Evolutionary conservation across 1,140 invertebrate species (phyloP), one percentile per base, ranked within the genome.

Genomic region (Wasmannia auropunctata): DNA sequence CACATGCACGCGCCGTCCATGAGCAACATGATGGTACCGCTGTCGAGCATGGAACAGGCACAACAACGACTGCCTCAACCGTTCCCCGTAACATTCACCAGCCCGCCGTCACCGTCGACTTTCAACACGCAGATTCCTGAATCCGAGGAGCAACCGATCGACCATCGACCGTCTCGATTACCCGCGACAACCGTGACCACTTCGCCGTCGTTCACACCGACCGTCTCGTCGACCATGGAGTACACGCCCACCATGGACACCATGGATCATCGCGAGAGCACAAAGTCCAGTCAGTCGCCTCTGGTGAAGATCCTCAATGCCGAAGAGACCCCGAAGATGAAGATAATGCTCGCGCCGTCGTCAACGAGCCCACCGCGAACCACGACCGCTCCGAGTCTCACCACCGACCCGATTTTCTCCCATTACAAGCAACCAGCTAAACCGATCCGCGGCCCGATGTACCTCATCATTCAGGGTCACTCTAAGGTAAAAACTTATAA

Each of bases 401-500:
- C 95, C 46, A 96, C 95, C 0, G 95, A 96, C 90, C 95, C 95
- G 1, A 92, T 96, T 4, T 96, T 96, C 83, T 96, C 96, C 85
- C 96, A 97, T 81, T 96, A 96, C 67, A 97, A 97, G 87, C 96
- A 97, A 90, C 96, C 97, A 3, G 95, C 95, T 0, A 96, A 97
- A 88, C 95, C 96, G 0, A 93, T 97, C 0, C 91, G 95, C 49
- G 96, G 96, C 4, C 97, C 97, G 2, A 96, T 97, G 95, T 97
- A 98, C 90, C 94, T 97, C 10, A 98, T 98, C 31, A 98, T 98
- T 88, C 97, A 98, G 93, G 97, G 97, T 0, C 97, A 98, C 91
- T 98, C 97, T 0, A 98, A 97, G 94, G 97, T 98, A 0, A 98
- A 98, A 94, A 98, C 97, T 1, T 98, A 98, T 91, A 96, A 97